A percentile compares a stretch with the other conserved stretches of the same genome.
Evolutionary conservation across 2,113 vertebrate species (phyloP).

Genomic region (Rhinichthys klamathensis): DNA sequence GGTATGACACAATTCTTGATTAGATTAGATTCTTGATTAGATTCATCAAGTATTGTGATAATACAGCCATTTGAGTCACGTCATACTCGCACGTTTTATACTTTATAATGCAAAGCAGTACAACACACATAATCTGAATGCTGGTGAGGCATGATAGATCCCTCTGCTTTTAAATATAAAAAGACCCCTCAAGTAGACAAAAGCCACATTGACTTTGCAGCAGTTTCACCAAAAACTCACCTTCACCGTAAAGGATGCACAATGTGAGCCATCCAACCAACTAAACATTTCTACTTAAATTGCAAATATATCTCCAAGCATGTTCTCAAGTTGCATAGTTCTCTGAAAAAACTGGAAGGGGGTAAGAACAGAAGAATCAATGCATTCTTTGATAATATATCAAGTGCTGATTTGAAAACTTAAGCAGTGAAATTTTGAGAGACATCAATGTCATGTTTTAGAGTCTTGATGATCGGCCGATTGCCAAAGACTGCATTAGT

Average conservation of each 20-base stretch:
- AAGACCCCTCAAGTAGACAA: not conserved
- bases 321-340: not conserved
- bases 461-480: not conserved
- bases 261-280: not conserved
- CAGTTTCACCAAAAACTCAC: not conserved
- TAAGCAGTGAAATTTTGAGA: not conserved
- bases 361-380: not conserved
- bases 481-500: constrained; percentile 28
- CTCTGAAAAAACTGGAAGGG: not conserved
- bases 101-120: not conserved
- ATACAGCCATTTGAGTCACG: not conserved
- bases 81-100: not conserved
- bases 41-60: not conserved
- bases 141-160: not conserved
- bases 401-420: not conserved
- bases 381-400: not conserved
- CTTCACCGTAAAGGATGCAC: not conserved
- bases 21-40: no score
- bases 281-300: not conserved
- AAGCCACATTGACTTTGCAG: not conserved
- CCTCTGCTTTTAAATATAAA: not conserved
- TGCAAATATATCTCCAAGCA: not conserved
- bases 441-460: not conserved
- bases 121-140: not conserved
- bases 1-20: not conserved